Percentiles rank a stretch among this genome's conserved stretches.
phyloP scores from a whole-genome alignment of 2,113 vertebrate genomes.

The Mellivora capensis region DNA sequence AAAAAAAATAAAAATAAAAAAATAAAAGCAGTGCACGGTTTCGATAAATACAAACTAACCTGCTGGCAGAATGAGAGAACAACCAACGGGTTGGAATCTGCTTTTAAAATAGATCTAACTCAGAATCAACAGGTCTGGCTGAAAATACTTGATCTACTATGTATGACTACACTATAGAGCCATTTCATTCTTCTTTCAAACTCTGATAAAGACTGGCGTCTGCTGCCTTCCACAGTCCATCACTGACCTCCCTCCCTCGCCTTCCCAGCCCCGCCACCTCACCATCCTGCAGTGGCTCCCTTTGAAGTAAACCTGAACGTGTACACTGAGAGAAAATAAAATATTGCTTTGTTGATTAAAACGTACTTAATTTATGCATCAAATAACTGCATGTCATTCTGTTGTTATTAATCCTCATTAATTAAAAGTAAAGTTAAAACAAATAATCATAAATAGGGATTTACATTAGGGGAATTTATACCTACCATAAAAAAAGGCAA shows the following conservation, averaged over 20 bases:
- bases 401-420: neutral
- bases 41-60: neutral
- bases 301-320: neutral
- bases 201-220: neutral
- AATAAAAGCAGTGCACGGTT: neutral
- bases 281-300: too few species aligned
- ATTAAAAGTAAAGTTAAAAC: neutral
- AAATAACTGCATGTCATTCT: neutral
- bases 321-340: neutral
- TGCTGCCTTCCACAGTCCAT: neutral
- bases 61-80: neutral
- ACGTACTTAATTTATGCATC: neutral
- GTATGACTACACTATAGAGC: rapidly evolving
- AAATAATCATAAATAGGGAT: neutral
- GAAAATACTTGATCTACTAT: neutral
- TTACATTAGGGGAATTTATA: neutral
- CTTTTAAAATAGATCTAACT: neutral
- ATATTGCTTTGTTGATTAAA: neutral
- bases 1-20: too few species aligned
- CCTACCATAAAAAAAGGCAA: constrained; percentile 83
- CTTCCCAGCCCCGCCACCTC: rapidly evolving
- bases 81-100: neutral
- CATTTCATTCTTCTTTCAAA: neutral
- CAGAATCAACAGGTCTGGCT: neutral
- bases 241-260: neutral